A percentile compares a stretch with the other conserved stretches of the same genome.
phyloP scores from a whole-genome alignment of 2,888 invertebrate species.

The Oscheius sp. region DNA sequence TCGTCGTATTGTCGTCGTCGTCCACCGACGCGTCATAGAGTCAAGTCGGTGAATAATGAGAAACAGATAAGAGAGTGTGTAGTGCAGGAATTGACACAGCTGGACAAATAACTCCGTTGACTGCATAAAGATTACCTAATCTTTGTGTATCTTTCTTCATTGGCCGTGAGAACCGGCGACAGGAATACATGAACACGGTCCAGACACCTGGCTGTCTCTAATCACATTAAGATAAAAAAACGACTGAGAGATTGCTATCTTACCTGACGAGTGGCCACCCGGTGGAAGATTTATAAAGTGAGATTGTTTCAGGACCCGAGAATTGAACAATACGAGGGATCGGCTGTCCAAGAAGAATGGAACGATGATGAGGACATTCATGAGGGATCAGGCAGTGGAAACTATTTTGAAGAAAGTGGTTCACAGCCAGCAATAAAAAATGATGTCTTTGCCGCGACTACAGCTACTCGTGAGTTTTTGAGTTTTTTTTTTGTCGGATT shows the following conservation, averaged over 20 bases:
- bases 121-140: too few relatives aligned
- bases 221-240: slow-evolving; percentile 2
- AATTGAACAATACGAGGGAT: background rate
- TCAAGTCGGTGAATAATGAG: too few relatives aligned
- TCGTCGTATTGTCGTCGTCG: too few relatives aligned
- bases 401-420: too few relatives aligned
- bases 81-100: too few relatives aligned
- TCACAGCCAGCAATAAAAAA: too few relatives aligned
- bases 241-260: slow-evolving; percentile 16
- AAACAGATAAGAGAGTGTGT: too few relatives aligned
- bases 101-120: too few relatives aligned
- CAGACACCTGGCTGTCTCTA: background rate
- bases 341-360: background rate
- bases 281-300: background rate
- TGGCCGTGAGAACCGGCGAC: background rate
- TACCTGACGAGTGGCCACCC: background rate
- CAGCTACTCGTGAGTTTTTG: background rate
- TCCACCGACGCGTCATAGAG: too few relatives aligned
- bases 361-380: background rate
- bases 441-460: background rate
- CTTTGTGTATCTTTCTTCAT: too few relatives aligned
- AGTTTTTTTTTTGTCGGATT: background rate
- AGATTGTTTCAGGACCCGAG: slow-evolving; percentile 4
- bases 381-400: slow-evolving; percentile 6
- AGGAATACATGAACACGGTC: background rate